These are phyloP conservation scores for Mamestra brassicae DNA, from an alignment of 2,888 invertebrate species.

Conservation along the genomic window DNA sequence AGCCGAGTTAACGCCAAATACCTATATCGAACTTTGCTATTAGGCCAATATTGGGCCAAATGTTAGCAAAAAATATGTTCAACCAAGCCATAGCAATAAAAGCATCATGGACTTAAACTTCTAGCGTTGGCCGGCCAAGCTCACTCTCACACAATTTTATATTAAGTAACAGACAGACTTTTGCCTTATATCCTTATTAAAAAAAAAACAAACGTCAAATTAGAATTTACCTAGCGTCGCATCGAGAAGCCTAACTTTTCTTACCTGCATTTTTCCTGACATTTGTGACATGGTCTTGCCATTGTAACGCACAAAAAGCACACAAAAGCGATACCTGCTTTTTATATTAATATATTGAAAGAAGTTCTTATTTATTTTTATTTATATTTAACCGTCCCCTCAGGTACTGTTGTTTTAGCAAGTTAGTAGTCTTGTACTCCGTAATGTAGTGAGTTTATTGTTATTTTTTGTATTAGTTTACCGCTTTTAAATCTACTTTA, in stretches of 20 bases:
- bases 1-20: slow-evolving; percentile 31
- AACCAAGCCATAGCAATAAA: background rate
- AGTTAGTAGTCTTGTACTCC: slow-evolving; percentile 65
- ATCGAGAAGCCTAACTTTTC: background rate
- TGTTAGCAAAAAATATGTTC: slow-evolving; percentile 6
- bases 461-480: slow-evolving; percentile 46
- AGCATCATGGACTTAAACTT: background rate
- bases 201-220: slow-evolving; percentile 4
- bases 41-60: slow-evolving; percentile 10
- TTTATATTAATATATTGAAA: slow-evolving; percentile 8
- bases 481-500: slow-evolving; percentile 30
- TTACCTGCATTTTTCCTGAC: slow-evolving; percentile 7
- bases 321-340: slow-evolving; percentile 6
- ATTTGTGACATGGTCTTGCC: slow-evolving; percentile 51
- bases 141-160: slow-evolving; percentile 16
- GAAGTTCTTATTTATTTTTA: slow-evolving; percentile 9
- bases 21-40: background rate
- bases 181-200: background rate
- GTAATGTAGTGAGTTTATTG: slow-evolving; percentile 35
- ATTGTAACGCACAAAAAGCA: slow-evolving; percentile 20
- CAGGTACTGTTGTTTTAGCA: slow-evolving; percentile 63
- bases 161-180: background rate
- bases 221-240: slow-evolving; percentile 1
- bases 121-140: background rate
- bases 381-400: slow-evolving; percentile 40